Evolutionary conservation across 2,888 invertebrate species (phyloP), one percentile per base, ranked within the genome.

Genomic region (Troides aeacus): DNA sequence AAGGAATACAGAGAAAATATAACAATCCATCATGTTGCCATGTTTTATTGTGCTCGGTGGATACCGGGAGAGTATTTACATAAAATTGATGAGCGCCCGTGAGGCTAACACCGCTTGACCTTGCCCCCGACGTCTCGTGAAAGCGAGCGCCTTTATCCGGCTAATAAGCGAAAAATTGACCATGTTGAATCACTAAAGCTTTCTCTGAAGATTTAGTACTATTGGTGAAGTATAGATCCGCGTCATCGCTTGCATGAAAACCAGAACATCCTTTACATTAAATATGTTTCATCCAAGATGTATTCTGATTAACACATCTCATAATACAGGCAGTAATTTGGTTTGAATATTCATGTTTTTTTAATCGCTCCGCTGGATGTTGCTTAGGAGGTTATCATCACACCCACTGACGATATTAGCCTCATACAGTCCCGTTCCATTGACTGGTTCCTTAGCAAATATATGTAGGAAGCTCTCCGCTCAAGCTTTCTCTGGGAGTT

Each of bases 11-110:
- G 81, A 81, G 81, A 78, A 84, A 87, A 84, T 84, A 80, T 79
- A 69, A 84, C 84, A 83, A 90, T 90, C 84, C 80, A 90, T 90
- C 90, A 88, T 80, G 76, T 79, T 82, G 79, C 80, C 82, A 83
- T 84, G 83, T 82, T 85, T 86, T 85, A 87, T 89, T 88, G 83
- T 88, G 79, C 76, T 80, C 82, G 73, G 80, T 78, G 84, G 84
- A 88, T 85, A 84, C 85, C 83, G 80, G 84, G 78, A 84, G 84
- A 87, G 86, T 89, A 89, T 90, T 90, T 89, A 87, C 88, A 86
- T 87, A 84, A 82, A 86, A 89, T 90, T 90, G 88, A 90, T 90
- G 89, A 83, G 85, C 84, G 77, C 79, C 80, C 76, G 77, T 81
- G 78, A 81, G 84, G 84, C 83, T 83, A 84, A 84, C 84, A 83